phyloP scores from a whole-genome alignment of 2,797 vertebrate genomes.

The Pogoniulus pusillus region DNA sequence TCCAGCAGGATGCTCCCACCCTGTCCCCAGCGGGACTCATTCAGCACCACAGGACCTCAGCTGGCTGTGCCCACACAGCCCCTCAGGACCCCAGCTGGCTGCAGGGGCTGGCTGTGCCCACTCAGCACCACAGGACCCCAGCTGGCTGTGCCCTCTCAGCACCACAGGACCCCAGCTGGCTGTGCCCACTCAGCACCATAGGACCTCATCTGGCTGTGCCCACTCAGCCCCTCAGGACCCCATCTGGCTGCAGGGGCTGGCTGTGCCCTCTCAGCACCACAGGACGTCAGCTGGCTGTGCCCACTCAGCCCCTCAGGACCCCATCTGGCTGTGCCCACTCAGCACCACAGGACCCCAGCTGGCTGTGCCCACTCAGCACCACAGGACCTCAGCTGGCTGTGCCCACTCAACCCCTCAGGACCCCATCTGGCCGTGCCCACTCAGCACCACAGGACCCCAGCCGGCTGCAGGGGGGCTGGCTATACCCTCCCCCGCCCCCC shows the following conservation, averaged over 20 bases:
- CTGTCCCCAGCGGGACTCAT: rapidly evolving
- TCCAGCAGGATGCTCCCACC: background rate
- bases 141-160: background rate
- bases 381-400: background rate
- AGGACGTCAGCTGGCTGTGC: too few species aligned
- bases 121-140: too few species aligned
- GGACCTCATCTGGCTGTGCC: too few species aligned
- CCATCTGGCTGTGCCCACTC: rapidly evolving
- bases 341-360: too few species aligned
- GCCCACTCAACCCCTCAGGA: background rate
- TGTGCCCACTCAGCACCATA: background rate
- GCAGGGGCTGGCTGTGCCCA: background rate
- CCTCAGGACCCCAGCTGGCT: background rate
- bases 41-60: too few species aligned
- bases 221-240: background rate
- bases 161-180: rapidly evolving
- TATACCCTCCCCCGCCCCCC: rapidly evolving
- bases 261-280: background rate
- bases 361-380: background rate
- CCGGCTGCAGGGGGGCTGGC: background rate
- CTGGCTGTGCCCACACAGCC: background rate
- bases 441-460: background rate
- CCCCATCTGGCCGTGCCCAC: background rate
- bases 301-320: background rate
- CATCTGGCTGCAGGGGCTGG: background rate